phyloP scores from a whole-genome alignment of 2,113 vertebrate species.

The Hemicordylus capensis region DNA sequence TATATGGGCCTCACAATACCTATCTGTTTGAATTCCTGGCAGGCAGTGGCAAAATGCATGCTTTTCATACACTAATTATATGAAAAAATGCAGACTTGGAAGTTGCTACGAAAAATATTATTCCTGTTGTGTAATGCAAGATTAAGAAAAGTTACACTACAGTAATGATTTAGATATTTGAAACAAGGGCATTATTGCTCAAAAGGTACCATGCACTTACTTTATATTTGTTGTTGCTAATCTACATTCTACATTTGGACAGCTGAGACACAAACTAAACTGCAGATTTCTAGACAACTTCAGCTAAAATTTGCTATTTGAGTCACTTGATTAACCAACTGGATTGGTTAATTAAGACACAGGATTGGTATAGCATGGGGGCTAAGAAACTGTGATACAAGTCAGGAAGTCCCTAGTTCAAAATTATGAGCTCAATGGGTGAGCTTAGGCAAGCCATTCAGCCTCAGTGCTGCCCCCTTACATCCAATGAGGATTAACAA shows the following conservation, averaged over 20 bases:
- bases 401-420: background rate
- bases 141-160: background rate
- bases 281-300: background rate
- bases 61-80: constrained; percentile 2
- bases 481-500: background rate
- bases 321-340: background rate
- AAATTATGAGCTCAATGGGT: background rate
- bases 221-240: background rate
- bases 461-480: too few relatives aligned
- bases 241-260: background rate
- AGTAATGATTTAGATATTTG: background rate
- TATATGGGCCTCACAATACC: background rate
- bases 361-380: too few relatives aligned
- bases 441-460: background rate
- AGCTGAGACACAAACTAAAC: background rate
- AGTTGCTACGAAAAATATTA: constrained; percentile 26
- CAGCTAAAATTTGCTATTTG: background rate
- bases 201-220: background rate
- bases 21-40: constrained; percentile 18
- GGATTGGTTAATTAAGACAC: background rate
- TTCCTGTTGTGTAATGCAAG: background rate
- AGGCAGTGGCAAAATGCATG: constrained; percentile 26
- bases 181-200: background rate
- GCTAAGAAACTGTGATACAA: background rate
- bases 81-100: constrained; percentile 26